phyloP scores from a whole-genome alignment of 2,797 vertebrate genomes.

The Sebastes melanostomus region DNA sequence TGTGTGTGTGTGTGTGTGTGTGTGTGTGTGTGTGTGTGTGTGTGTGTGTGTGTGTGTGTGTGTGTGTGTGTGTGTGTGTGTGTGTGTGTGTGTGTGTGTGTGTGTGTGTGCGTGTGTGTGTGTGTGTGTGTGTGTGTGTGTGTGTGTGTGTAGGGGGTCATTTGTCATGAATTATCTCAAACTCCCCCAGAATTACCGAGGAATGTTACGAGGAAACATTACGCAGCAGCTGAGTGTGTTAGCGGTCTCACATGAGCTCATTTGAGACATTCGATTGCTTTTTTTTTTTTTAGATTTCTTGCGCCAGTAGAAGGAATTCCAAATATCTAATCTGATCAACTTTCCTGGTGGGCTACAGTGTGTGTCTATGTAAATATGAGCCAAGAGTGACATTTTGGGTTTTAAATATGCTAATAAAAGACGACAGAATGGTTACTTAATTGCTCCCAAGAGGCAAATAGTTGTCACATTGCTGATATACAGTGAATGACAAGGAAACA shows the following conservation, averaged over 20 bases:
- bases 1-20: not conserved
- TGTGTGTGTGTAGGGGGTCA: not conserved
- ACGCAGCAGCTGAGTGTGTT: conserved; percentile 6
- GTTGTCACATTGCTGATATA: not conserved
- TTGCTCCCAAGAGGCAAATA: conserved; percentile 16
- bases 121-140: too few relatives aligned
- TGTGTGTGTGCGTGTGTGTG: too few relatives aligned
- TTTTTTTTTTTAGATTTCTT: not conserved
- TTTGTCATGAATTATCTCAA: conserved; percentile 49
- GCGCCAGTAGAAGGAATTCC: conserved; percentile 22
- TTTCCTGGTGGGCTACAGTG: not conserved
- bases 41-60: too few relatives aligned
- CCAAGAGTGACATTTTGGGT: not conserved
- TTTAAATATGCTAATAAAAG: not conserved
- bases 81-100: too few relatives aligned
- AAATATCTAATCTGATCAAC: conserved; percentile 33
- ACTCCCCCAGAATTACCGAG: conserved; percentile 47
- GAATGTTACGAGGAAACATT: conserved; percentile 52
- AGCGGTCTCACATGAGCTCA: conserved; percentile 17
- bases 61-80: too few relatives aligned
- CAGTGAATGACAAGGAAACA: conserved; percentile 15
- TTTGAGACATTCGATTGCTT: not conserved
- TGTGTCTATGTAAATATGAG: not conserved
- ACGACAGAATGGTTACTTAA: conserved; percentile 8
- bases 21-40: not conserved